Evolutionary conservation across 2,797 vertebrate genomes (phyloP), one percentile per base, ranked within the genome.

Genomic region (Mormyrus proboscirostris): DNA sequence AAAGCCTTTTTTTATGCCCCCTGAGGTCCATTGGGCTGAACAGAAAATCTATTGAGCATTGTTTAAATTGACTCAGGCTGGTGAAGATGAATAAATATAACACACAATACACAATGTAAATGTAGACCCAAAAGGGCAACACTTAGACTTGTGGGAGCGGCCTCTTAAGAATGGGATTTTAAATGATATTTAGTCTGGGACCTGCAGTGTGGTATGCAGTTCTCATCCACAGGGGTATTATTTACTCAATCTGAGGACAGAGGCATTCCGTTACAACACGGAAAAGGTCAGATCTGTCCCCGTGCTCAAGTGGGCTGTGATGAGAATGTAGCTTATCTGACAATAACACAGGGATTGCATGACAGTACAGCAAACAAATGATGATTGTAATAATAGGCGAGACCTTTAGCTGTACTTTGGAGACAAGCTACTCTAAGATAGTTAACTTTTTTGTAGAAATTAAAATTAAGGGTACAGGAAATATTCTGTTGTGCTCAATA

Each of bases 11-110:
- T 57, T 47, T 51, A 19, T 47, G n/a, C 86, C 86, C 86, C 87
- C 90, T 90, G 91, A 89, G 88, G 59, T 47, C 44, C 82, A 50
- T 85, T 65, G 49, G 86, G 84, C 65, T 82, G 89, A 90, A 38
- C 47, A 41, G 50, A 62, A 50, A 88, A 79, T 55, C 88, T 83
- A 87, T 57, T 41, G 22, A 86, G 79, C 73, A 49, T 83, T 33
- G 59, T 88, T 90, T 88, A 85, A 88, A 88, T 90, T 88, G 91
- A 90, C 88, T 86, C 82, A 83, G 89, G 91, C 87, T 69, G 44
- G 62, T 86, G 86, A 55, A 88, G 90, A 91, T 89, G 89, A 90
- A 88, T 89, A 89, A 86, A 86, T 89, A 85, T 91, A 29, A 59
- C 51, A 76, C 53, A 83, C 59, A 59, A 90, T 89, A 83, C 50